A percentile compares a stretch with the other conserved stretches of the same genome.
These are phyloP conservation scores for Sthenelais limicola DNA, from an alignment of 2,888 invertebrate genomes.

Conservation along the genomic window DNA sequence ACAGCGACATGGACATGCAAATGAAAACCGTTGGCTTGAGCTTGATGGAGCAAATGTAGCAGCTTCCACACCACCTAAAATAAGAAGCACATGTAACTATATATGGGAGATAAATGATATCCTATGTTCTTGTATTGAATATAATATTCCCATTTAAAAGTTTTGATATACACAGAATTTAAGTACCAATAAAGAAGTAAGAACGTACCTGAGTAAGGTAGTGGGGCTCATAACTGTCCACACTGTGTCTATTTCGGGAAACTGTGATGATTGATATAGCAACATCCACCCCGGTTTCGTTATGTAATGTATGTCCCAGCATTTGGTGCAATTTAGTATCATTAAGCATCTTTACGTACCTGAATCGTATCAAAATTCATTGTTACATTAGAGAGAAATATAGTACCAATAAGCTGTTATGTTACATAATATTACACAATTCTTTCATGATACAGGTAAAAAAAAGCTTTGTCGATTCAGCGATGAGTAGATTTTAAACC, in stretches of 20 bases:
- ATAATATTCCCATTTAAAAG: neutral
- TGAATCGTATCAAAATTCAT: too few species aligned
- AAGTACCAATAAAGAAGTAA: neutral
- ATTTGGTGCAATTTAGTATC: slow-evolving; percentile 15
- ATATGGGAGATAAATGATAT: too few species aligned
- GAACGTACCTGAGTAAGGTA: slow-evolving; percentile 58
- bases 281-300: slow-evolving; percentile 46
- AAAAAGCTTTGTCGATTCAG: too few species aligned
- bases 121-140: neutral
- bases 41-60: slow-evolving; percentile 49
- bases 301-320: slow-evolving; percentile 1
- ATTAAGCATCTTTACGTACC: slow-evolving; percentile 33
- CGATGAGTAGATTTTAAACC: too few species aligned
- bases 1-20: slow-evolving; percentile 53
- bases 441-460: too few species aligned
- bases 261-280: slow-evolving; percentile 61
- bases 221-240: slow-evolving; percentile 57
- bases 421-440: too few species aligned
- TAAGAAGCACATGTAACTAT: neutral
- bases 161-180: neutral
- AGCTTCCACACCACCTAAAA: slow-evolving; percentile 52
- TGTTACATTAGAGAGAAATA: too few species aligned
- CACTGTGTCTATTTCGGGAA: slow-evolving; percentile 55
- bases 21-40: slow-evolving; percentile 45
- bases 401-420: too few species aligned